phyloP scores from a whole-genome alignment of 2,888 invertebrate species.

The Furcula furcula region DNA sequence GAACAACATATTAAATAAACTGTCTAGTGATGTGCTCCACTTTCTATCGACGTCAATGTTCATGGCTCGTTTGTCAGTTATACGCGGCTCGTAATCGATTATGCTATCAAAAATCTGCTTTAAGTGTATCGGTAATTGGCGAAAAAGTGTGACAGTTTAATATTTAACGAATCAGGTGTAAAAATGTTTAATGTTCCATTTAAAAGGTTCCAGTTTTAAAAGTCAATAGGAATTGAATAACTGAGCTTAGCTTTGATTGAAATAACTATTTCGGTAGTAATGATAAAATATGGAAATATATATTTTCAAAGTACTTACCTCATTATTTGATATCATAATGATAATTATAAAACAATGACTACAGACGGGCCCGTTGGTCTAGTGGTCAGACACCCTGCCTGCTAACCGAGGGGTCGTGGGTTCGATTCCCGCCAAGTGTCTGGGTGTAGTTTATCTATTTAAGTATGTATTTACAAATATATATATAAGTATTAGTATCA shows the following conservation, averaged over 20 bases:
- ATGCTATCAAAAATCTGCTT: conserved; percentile 11
- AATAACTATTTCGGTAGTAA: neutral
- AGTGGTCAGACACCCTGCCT: too few species aligned
- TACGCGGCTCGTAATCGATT: conserved; percentile 16
- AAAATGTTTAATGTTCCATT: neutral
- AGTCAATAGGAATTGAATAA: too few species aligned
- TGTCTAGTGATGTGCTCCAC: conserved; percentile 23
- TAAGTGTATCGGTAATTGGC: conserved; percentile 18
- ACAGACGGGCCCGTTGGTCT: too few species aligned
- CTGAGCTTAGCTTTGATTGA: neutral
- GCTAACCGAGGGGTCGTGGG: too few species aligned
- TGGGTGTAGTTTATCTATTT: too few species aligned
- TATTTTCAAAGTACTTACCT: neutral
- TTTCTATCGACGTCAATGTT: conserved; percentile 22
- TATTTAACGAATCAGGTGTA: neutral
- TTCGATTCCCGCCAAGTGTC: too few species aligned
- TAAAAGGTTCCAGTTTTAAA: neutral
- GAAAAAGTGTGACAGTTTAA: conserved; percentile 4
- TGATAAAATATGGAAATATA: neutral
- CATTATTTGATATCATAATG: too few species aligned
- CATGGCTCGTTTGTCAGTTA: conserved; percentile 9
- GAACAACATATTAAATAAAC: conserved; percentile 19
- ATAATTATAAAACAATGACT: too few species aligned
- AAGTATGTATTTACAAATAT: too few species aligned
- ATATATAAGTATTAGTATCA: too few species aligned